Evolutionary conservation across 2,113 vertebrate genomes (phyloP).

Genomic region (Lutjanus erythropterus): DNA sequence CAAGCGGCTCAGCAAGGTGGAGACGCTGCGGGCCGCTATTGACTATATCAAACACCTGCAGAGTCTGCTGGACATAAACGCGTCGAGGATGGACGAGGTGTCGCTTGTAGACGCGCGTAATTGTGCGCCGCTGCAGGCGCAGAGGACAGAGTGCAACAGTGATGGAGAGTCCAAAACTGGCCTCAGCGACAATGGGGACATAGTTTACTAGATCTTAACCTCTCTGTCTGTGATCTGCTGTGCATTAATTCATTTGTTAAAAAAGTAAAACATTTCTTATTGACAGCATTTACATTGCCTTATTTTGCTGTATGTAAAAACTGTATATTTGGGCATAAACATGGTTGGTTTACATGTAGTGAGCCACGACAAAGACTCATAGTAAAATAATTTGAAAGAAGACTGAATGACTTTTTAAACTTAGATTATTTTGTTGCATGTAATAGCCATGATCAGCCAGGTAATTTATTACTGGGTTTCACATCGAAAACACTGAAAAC

Average conservation of each 20-base stretch:
- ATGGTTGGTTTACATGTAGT: neutral
- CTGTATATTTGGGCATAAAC: neutral
- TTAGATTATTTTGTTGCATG: neutral
- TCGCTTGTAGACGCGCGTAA: conserved; percentile 56
- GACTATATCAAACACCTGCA: conserved; percentile 94
- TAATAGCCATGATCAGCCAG: neutral
- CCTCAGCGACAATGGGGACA: conserved; percentile 83
- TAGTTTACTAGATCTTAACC: conserved; percentile 41
- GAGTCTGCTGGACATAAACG: conserved; percentile 85
- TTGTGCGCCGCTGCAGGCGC: conserved; percentile 27
- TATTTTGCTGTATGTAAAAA: too few species aligned
- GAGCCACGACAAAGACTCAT: neutral
- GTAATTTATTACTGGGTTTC: neutral
- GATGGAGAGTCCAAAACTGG: conserved; percentile 90
- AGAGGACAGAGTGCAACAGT: conserved; percentile 84
- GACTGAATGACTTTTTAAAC: neutral
- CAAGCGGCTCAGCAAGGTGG: conserved; percentile 93
- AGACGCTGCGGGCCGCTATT: conserved; percentile 93
- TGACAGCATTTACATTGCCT: neutral
- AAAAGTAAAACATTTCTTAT: neutral
- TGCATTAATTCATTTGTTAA: neutral
- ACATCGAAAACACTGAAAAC: neutral
- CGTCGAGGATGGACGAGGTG: conserved; percentile 59
- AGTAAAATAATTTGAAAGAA: neutral
- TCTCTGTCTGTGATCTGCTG: neutral